Percentiles rank a stretch among this genome's conserved stretches.
Evolutionary conservation across 2,888 invertebrate species (phyloP).

Genomic region (Sipha maydis): DNA sequence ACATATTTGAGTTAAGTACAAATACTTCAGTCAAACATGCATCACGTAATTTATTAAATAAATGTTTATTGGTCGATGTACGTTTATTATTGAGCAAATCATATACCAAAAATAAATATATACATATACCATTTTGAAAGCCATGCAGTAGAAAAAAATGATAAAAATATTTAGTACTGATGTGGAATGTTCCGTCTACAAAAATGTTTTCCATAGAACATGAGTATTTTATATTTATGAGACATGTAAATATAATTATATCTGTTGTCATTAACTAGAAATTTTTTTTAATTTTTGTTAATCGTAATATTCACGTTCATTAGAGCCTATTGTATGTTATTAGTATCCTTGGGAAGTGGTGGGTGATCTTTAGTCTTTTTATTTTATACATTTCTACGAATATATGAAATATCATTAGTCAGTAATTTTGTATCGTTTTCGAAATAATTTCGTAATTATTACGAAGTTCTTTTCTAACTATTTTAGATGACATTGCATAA

Average conservation of each 20-base stretch:
- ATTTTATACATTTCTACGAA: conserved; percentile 20
- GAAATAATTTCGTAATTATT: no score
- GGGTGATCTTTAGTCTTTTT: conserved; percentile 17
- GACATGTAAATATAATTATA: conserved; percentile 12
- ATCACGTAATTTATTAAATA: conserved; percentile 3
- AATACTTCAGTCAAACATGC: conserved; percentile 9
- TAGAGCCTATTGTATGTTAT: neutral
- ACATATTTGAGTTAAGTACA: neutral
- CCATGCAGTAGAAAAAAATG: conserved; percentile 10
- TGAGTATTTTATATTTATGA: conserved; percentile 27
- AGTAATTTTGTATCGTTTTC: conserved; percentile 23
- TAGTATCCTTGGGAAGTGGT: conserved; percentile 13
- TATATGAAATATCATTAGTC: conserved; percentile 13
- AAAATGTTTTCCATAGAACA: conserved; percentile 2
- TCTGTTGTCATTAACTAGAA: neutral
- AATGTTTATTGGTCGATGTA: neutral
- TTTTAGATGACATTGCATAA: no score
- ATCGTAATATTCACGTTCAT: conserved; percentile 23
- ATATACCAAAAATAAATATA: neutral
- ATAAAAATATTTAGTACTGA: conserved; percentile 13
- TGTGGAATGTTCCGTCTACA: neutral
- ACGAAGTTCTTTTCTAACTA: conserved; percentile 22
- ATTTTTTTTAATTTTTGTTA: neutral
- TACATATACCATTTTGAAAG: conserved; percentile 4
- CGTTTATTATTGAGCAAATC: neutral